Conservation (phyloP, 1,140 invertebrate genomes). For the Drosophila pseudoobscura region DNA sequence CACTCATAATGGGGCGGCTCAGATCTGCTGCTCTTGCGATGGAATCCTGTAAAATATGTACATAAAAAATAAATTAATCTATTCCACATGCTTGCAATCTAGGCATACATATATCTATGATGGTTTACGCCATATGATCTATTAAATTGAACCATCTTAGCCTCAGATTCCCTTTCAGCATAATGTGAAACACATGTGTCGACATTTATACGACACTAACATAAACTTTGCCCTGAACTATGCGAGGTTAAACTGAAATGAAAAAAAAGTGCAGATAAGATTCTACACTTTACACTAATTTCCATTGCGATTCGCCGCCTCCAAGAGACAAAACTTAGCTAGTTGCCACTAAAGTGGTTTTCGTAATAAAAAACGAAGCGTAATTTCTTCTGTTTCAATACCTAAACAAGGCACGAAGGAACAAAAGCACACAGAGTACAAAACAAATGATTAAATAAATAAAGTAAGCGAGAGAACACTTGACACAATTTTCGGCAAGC, state of each 20-base stretch:
- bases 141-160: constrained; percentile 27
- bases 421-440: constrained; percentile 6
- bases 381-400: constrained; percentile 26
- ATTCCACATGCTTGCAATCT: not conserved
- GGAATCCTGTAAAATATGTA: not conserved
- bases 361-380: constrained; percentile 52
- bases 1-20: constrained; percentile 48
- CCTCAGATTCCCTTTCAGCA: constrained; percentile 42
- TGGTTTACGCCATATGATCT: constrained; percentile 7
- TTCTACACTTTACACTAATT: constrained; percentile 22
- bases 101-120: not conserved
- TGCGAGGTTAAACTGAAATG: not conserved
- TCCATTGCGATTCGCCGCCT: constrained; percentile 47
- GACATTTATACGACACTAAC: not conserved
- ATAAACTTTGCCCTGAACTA: constrained; percentile 11
- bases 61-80: not conserved
- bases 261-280: constrained; percentile 10
- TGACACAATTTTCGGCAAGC: constrained; percentile 59
- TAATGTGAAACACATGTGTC: constrained; percentile 64
- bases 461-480: constrained; percentile 48
- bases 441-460: constrained; percentile 28
- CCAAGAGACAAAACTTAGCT: constrained; percentile 25
- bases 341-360: constrained; percentile 45
- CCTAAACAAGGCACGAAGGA: constrained; percentile 4
- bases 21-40: not conserved